These are phyloP conservation scores for Oplegnathus fasciatus DNA, from an alignment of 2,113 vertebrate genomes.

Conservation along the genomic window DNA sequence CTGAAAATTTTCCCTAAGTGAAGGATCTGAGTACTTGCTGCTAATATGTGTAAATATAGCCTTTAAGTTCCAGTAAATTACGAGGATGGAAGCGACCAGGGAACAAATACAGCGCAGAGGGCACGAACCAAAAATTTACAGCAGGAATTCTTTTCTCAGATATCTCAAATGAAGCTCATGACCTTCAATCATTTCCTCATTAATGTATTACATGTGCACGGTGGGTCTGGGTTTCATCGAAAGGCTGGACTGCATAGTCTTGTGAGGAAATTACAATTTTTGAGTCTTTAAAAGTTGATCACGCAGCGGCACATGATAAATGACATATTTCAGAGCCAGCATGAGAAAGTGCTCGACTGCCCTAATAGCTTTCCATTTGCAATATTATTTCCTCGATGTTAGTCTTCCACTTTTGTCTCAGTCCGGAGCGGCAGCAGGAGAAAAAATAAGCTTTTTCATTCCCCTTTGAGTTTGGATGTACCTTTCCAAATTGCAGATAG, in stretches of 20 bases:
- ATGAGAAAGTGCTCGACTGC: constrained; percentile 64
- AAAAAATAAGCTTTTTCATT: constrained; percentile 68
- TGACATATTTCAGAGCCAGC: constrained; percentile 62
- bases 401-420: constrained; percentile 66
- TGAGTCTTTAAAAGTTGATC: constrained; percentile 56
- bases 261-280: constrained; percentile 59
- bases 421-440: constrained; percentile 43
- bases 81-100: not conserved
- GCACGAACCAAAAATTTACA: constrained; percentile 9
- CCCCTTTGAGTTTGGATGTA: constrained; percentile 64
- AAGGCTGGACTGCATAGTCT: constrained; percentile 22
- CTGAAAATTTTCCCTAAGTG: not conserved
- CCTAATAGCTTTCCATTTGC: constrained; percentile 77
- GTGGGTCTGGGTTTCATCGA: constrained; percentile 12
- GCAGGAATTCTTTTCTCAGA: constrained; percentile 21
- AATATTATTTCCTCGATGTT: constrained; percentile 69
- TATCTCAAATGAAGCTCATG: constrained; percentile 16
- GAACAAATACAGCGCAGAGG: not conserved
- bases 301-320: constrained; percentile 54
- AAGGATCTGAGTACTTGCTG: not conserved
- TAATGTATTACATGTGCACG: constrained; percentile 11
- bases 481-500: constrained; percentile 76
- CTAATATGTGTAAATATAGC: not conserved
- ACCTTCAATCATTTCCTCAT: constrained; percentile 46
- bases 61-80: constrained; percentile 17